These are phyloP conservation scores for Pachliopta kotzebuea DNA, from an alignment of 2,888 invertebrate genomes.

Conservation along the genomic window DNA sequence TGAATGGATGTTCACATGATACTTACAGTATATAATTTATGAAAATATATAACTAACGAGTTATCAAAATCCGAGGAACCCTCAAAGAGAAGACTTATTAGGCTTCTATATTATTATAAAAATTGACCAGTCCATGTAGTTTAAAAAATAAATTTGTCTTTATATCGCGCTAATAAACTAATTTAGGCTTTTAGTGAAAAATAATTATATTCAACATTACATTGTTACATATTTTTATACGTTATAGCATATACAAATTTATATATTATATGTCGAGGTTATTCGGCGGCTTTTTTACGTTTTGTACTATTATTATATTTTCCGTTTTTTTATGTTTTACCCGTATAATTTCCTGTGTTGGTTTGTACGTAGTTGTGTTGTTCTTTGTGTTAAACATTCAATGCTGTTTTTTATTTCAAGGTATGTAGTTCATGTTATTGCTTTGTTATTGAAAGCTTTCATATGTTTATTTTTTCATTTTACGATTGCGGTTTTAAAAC, in stretches of 20 bases:
- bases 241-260: background rate
- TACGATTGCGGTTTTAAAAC: constrained; percentile 21
- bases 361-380: constrained; percentile 31
- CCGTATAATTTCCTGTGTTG: constrained; percentile 10
- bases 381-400: constrained; percentile 31
- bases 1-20: too few species aligned
- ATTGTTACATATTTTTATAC: background rate
- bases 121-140: too few species aligned
- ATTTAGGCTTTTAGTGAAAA: too few species aligned
- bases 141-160: too few species aligned
- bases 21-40: too few species aligned
- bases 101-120: too few species aligned
- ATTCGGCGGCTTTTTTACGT: constrained; percentile 2
- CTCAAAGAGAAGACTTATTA: too few species aligned
- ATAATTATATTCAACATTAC: background rate
- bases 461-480: constrained; percentile 32
- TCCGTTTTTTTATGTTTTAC: constrained; percentile 32
- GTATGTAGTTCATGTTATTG: constrained; percentile 36
- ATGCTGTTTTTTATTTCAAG: constrained; percentile 34
- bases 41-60: too few species aligned
- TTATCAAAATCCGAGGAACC: too few species aligned
- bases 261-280: constrained; percentile 1
- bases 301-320: constrained; percentile 27
- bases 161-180: too few species aligned
- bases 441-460: constrained; percentile 24